Evolutionary conservation across 2,113 vertebrate species (phyloP).

Genomic region (Piaya cayana): DNA sequence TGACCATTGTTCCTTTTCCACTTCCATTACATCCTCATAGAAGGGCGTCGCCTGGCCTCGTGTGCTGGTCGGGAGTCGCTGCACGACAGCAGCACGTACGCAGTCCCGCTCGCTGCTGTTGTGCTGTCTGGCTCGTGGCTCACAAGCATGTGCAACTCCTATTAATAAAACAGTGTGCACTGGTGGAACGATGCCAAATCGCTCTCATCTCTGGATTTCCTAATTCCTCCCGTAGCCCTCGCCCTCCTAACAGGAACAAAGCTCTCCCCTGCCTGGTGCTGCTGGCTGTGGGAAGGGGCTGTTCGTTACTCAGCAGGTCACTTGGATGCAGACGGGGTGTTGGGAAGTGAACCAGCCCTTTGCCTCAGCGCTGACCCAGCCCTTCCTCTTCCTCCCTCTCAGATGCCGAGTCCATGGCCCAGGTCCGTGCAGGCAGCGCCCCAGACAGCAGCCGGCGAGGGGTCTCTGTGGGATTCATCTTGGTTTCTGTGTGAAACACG

Average conservation of each 20-base stretch:
- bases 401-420: not conserved
- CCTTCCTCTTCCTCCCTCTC: constrained; percentile 50
- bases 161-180: constrained; percentile 55
- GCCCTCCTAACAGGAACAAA: constrained; percentile 19
- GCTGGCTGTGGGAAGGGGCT: not conserved
- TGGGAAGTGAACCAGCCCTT: constrained; percentile 27
- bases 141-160: constrained; percentile 42
- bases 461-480: not conserved
- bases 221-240: not conserved
- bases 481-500: not conserved
- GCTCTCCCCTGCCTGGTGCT: not conserved
- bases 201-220: constrained; percentile 2
- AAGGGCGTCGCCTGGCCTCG: not conserved
- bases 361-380: not conserved
- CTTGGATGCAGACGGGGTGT: not conserved
- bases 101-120: not conserved
- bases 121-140: constrained; percentile 13
- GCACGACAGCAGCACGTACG: not conserved
- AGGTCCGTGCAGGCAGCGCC: not conserved
- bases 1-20: not conserved
- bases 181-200: not conserved
- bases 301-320: not conserved
- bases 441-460: not conserved
- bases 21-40: not conserved
- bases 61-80: not conserved